phyloP scores from a whole-genome alignment of 2,888 invertebrate species.

The Abscondita cerata region DNA sequence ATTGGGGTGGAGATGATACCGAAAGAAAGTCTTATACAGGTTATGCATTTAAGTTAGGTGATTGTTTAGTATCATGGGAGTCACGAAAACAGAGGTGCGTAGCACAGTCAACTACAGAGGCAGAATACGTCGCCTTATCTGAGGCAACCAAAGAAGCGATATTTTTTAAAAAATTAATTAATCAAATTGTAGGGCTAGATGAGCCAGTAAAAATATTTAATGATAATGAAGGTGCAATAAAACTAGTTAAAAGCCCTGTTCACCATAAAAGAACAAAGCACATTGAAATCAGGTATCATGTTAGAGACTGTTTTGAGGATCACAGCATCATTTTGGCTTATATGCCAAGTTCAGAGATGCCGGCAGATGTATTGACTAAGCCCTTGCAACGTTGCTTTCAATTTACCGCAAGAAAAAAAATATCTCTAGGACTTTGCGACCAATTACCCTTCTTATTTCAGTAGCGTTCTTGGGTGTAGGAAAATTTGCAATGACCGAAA shows the following conservation, averaged over 20 bases:
- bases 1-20: no score
- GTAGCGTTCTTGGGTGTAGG: neutral
- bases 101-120: neutral
- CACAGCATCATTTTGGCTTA: neutral
- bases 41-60: no score
- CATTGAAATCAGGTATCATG: no score
- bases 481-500: neutral
- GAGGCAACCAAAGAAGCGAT: neutral
- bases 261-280: slow-evolving; percentile 13
- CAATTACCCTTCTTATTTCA: neutral
- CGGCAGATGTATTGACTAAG: slow-evolving; percentile 4
- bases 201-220: slow-evolving; percentile 11
- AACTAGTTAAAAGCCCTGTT: slow-evolving; percentile 3
- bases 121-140: neutral
- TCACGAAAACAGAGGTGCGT: neutral
- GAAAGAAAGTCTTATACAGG: no score
- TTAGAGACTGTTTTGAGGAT: slow-evolving; percentile 1
- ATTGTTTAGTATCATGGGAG: neutral
- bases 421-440: no score
- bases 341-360: slow-evolving; percentile 6
- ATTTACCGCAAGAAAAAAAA: no score
- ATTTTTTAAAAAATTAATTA: no score
- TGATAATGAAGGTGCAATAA: slow-evolving; percentile 22
- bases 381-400: no score
- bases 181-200: neutral